Evolutionary conservation across 2,797 vertebrate genomes (phyloP).

Genomic region (Anguilla pacifica): DNA sequence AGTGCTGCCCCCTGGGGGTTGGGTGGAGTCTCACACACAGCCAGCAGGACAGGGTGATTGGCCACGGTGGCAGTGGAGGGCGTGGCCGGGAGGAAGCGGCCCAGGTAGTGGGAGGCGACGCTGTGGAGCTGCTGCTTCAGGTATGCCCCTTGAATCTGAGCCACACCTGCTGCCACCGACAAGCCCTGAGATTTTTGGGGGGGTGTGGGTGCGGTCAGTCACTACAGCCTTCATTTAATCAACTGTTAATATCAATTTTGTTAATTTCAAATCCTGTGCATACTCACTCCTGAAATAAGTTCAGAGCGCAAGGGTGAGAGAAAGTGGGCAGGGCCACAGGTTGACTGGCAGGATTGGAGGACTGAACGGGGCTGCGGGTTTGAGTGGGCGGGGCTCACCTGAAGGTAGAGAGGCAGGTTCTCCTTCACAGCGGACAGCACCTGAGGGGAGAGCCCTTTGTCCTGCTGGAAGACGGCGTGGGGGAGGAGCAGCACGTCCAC

Average conservation of each 20-base stretch:
- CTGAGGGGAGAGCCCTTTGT: slow-evolving; percentile 75
- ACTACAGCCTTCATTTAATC: not conserved
- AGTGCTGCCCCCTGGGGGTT: slow-evolving; percentile 66
- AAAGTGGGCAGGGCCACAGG: not conserved
- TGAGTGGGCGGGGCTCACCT: slow-evolving; percentile 68
- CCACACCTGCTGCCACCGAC: slow-evolving; percentile 79
- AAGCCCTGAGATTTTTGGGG: slow-evolving; percentile 77
- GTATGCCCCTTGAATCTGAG: slow-evolving; percentile 82
- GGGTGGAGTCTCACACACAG: slow-evolving; percentile 71
- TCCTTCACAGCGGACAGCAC: slow-evolving; percentile 81
- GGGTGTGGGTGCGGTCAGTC: not conserved
- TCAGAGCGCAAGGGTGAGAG: not conserved
- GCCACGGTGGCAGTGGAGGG: slow-evolving; percentile 61
- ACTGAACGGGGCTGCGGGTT: not conserved
- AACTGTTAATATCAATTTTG: not conserved
- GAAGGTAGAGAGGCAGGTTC: slow-evolving; percentile 88
- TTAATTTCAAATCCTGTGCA: not conserved
- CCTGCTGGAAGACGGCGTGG: slow-evolving; percentile 83
- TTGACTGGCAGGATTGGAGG: not conserved
- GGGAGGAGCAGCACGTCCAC: slow-evolving; percentile 90
- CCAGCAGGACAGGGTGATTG: slow-evolving; percentile 87
- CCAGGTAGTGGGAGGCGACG: slow-evolving; percentile 84
- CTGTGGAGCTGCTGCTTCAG: slow-evolving; percentile 86
- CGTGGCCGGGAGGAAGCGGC: slow-evolving; percentile 84
- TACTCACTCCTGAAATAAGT: not conserved